A percentile compares a stretch with the other conserved stretches of the same genome.
Evolutionary conservation across 2,797 vertebrate genomes (phyloP).

Genomic region (Forpus xanthops): DNA sequence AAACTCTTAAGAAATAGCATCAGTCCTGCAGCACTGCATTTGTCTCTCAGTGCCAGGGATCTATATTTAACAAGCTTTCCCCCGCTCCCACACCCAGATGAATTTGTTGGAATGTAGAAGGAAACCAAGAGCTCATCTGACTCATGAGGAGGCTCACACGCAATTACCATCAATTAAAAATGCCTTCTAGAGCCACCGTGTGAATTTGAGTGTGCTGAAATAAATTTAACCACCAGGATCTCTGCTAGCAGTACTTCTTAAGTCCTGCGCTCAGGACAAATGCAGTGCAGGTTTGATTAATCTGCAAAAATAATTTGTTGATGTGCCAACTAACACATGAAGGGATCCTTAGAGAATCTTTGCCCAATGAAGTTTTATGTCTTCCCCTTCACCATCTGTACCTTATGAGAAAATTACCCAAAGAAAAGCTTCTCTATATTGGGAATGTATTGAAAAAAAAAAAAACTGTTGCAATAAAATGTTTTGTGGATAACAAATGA

Average conservation of each 20-base stretch:
- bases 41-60: slow-evolving; percentile 46
- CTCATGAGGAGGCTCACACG: slow-evolving; percentile 62
- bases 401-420: not conserved
- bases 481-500: not conserved
- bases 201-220: slow-evolving; percentile 39
- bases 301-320: not conserved
- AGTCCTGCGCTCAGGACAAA: not conserved
- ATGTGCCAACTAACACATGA: not conserved
- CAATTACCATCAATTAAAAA: slow-evolving; percentile 68
- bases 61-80: slow-evolving; percentile 67
- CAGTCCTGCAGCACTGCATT: slow-evolving; percentile 39
- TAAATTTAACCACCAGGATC: not conserved
- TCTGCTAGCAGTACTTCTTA: not conserved
- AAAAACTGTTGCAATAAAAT: not conserved
- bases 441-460: not conserved
- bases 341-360: not conserved
- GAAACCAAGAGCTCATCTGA: slow-evolving; percentile 62
- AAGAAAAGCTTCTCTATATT: not conserved
- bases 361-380: not conserved
- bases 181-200: slow-evolving; percentile 21
- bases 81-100: slow-evolving; percentile 66
- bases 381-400: not conserved
- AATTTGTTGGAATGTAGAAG: slow-evolving; percentile 69
- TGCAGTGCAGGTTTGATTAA: not conserved
- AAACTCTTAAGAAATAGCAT: slow-evolving; percentile 58